These are phyloP conservation scores for Ptychochromis oligacanthus DNA, from an alignment of 2,113 vertebrate genomes.

Conservation along the genomic window DNA sequence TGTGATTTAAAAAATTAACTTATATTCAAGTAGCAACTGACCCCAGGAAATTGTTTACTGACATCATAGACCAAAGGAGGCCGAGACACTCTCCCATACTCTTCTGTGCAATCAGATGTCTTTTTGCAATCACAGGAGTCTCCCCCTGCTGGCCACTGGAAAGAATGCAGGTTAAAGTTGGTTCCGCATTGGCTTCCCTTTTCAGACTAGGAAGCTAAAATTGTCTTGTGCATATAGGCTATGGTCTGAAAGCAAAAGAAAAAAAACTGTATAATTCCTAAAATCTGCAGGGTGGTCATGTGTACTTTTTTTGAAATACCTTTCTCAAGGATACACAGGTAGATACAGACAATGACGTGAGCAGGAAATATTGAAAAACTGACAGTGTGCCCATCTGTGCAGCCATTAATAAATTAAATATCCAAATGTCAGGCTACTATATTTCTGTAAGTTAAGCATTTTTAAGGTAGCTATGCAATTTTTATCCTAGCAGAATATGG, in stretches of 20 bases:
- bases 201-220: neutral
- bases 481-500: neutral
- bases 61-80: neutral
- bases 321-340: neutral
- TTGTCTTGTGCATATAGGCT: neutral
- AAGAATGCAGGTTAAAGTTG: too few species aligned
- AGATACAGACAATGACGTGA: too few species aligned
- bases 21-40: neutral
- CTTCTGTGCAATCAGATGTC: neutral
- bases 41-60: neutral
- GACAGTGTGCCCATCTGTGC: fast-evolving
- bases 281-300: neutral
- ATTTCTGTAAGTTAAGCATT: neutral
- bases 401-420: too few species aligned
- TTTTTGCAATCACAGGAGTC: neutral
- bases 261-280: too few species aligned
- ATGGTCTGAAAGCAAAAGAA: neutral
- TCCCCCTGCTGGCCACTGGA: fast-evolving
- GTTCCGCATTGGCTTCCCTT: neutral
- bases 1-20: neutral
- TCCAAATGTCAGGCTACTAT: neutral
- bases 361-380: neutral
- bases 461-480: neutral
- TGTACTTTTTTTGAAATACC: neutral
- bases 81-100: neutral